Base-by-base conservation (phyloP, 2,888 invertebrate genomes). In the Julus scanicus region DNA sequence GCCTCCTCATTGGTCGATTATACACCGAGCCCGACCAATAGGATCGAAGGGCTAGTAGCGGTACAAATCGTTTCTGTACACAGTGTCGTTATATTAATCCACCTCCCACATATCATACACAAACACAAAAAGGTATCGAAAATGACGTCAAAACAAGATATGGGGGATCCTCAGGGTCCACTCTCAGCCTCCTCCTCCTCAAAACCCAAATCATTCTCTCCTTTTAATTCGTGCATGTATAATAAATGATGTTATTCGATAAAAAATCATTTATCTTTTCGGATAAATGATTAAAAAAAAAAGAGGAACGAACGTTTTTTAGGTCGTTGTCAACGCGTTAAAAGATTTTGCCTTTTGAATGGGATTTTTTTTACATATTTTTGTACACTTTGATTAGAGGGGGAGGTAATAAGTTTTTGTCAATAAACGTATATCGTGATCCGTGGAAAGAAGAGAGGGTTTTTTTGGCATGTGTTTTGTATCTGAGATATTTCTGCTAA, bases 231-330 rank as follows among this genome's bases (percentile, higher is more conserved):
- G 17, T 63, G 63, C 63, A 63, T 63, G 63, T 63, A 63, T 63
- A 63, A 63, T 63, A 63, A 63, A 63, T 63, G 63, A 63, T 63
- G 63, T 63, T n/a, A 63, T 63, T 63, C 63, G 63, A 63, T 63
- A 63, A 63, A 63, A 63, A 63, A 63, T 63, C 63, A 63, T 63
- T 63, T 63, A 63, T 63, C 63, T 63, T 63, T 63, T n/a, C 63
- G 63, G 63, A 29, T 63, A 63, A 63, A 63, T 63, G 63, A 63
- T 63, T 63, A 63, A 63, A 63, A 63, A 63, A 63, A 63, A 63
- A 63, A 63, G 53, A 44, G 53, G 53, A 17, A 63, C 63, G 63
- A 63, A 17, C 63, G 63, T 63, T 63, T 44, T 44, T 44, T 44
- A 44, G 44, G 44, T 44, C 17, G 63, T 63, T 63, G 63, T 63